Conservation (phyloP, 1,140 invertebrate species). For the Drosophila micromelanica region DNA sequence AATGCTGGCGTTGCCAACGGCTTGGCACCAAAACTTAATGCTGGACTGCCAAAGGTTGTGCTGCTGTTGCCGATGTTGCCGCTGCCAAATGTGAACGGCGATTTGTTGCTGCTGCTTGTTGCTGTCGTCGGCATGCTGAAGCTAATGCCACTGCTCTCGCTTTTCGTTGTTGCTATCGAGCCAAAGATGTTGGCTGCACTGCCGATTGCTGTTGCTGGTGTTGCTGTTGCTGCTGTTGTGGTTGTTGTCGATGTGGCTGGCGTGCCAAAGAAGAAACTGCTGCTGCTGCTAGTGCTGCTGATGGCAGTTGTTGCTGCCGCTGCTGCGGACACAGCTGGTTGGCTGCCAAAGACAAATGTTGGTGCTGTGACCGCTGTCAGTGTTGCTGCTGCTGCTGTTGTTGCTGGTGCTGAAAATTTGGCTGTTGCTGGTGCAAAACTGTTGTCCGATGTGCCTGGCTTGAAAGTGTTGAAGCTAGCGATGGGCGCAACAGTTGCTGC, state of each 20-base stretch:
- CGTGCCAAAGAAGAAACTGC: constrained; percentile 22
- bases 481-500: constrained; percentile 5
- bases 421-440: not conserved
- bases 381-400: not conserved
- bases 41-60: not conserved
- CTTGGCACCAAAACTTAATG: constrained; percentile 36
- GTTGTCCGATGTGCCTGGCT: not conserved
- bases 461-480: constrained; percentile 6
- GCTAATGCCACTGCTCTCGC: not conserved
- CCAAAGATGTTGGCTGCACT: constrained; percentile 14
- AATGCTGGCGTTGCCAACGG: not conserved
- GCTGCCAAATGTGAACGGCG: constrained; percentile 5
- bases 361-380: constrained; percentile 21
- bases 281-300: constrained; percentile 6
- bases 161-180: not conserved
- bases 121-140: not conserved
- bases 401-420: not conserved
- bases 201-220: not conserved
- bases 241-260: constrained; percentile 11
- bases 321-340: not conserved
- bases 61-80: constrained; percentile 1
- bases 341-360: constrained; percentile 34
- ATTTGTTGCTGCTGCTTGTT: constrained; percentile 1
- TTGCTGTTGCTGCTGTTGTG: constrained; percentile 8
- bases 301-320: constrained; percentile 19